A percentile compares a stretch with the other conserved stretches of the same genome.
These are phyloP conservation scores for Stegodyphus mimosarum DNA, from an alignment of 1,140 invertebrate genomes.

Conservation along the genomic window DNA sequence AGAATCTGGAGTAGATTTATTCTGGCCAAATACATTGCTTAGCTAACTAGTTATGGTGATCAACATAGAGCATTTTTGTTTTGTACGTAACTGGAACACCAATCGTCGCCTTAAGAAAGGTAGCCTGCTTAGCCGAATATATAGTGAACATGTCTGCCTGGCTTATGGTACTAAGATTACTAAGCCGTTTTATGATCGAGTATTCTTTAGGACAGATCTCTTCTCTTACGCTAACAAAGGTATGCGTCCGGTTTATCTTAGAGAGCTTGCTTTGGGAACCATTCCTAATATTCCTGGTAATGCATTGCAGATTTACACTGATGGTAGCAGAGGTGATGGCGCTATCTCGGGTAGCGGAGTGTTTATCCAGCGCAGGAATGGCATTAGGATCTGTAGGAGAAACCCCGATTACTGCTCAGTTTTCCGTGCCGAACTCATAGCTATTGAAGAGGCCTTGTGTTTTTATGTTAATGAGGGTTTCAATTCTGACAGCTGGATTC, in stretches of 20 bases:
- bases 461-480: too few relatives aligned
- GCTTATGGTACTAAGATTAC: not conserved
- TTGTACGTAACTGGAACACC: too few relatives aligned
- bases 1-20: not conserved
- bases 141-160: conserved; percentile 1
- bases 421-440: too few relatives aligned
- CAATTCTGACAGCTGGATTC: too few relatives aligned
- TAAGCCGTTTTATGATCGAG: not conserved
- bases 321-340: conserved; percentile 4
- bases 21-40: not conserved
- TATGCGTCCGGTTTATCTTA: not conserved
- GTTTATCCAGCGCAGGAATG: too few relatives aligned
- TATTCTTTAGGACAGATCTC: not conserved
- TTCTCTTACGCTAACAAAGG: conserved; percentile 5
- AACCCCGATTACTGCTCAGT: too few relatives aligned
- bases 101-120: too few relatives aligned
- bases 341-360: too few relatives aligned
- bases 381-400: too few relatives aligned
- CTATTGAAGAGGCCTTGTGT: not conserved
- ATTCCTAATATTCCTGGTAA: not conserved
- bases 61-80: not conserved
- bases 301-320: conserved; percentile 12
- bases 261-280: conserved; percentile 1
- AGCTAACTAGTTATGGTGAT: not conserved
- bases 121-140: too few relatives aligned